Conservation (phyloP, 2,797 vertebrate species). For the Decapterus maruadsi region DNA sequence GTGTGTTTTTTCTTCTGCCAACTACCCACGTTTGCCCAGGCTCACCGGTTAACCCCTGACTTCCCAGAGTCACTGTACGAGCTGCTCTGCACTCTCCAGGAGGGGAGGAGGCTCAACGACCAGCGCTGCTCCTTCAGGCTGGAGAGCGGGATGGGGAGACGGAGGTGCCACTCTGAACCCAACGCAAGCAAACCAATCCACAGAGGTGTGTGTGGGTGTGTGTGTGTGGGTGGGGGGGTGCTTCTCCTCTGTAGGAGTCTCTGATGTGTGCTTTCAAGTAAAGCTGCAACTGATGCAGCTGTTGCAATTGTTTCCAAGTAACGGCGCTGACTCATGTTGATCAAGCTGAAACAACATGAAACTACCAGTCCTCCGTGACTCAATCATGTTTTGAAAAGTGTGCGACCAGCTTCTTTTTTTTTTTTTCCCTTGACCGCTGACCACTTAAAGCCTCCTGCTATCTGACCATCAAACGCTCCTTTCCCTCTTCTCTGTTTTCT, state of each 20-base stretch:
- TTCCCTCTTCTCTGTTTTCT: background rate
- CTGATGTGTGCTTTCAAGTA: background rate
- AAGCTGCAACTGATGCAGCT: conserved; percentile 7
- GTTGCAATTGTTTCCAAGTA: conserved; percentile 30
- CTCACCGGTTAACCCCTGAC: conserved; percentile 80
- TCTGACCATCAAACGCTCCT: conserved; percentile 23
- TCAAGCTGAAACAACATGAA: conserved; percentile 28
- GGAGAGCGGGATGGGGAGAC: conserved; percentile 65
- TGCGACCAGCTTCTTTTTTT: background rate
- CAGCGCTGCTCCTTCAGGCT: conserved; percentile 88
- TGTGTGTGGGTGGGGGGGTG: too few species aligned
- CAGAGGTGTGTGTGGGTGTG: conserved; percentile 73
- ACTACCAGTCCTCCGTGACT: background rate
- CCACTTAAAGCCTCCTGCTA: background rate
- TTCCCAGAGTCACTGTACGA: conserved; percentile 87
- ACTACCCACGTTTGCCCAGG: conserved; percentile 65
- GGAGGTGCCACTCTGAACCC: conserved; percentile 88
- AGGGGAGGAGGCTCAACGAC: conserved; percentile 87
- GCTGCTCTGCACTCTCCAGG: conserved; percentile 85
- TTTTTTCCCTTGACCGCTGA: conserved; percentile 10
- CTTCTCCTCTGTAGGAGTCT: background rate
- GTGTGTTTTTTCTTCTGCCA: conserved; percentile 13
- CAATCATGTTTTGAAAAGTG: conserved; percentile 14
- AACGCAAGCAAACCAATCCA: conserved; percentile 75
- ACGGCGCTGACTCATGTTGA: conserved; percentile 44